phyloP scores from a whole-genome alignment of 2,888 invertebrate genomes.

The Malachius bipustulatus region DNA sequence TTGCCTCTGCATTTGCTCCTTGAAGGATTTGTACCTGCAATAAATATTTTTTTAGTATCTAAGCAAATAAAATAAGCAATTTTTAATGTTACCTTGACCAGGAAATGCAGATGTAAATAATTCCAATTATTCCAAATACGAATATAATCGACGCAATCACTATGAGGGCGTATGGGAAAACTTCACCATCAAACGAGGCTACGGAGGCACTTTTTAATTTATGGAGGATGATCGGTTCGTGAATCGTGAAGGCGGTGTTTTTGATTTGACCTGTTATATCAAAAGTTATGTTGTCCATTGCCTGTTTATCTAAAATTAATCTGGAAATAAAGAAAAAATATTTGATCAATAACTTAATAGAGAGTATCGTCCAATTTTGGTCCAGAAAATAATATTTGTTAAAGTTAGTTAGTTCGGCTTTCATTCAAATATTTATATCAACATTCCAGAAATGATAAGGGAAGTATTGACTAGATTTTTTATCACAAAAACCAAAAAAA shows the following conservation, averaged over 20 bases:
- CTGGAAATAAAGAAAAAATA: slow-evolving; percentile 30
- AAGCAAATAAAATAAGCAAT: slow-evolving; percentile 6
- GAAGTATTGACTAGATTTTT: no score
- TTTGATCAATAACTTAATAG: slow-evolving; percentile 4
- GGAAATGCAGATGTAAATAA: slow-evolving; percentile 85
- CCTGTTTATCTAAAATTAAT: slow-evolving; percentile 47
- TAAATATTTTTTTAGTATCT: slow-evolving; percentile 6
- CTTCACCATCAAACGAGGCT: slow-evolving; percentile 41
- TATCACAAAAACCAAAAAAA: no score
- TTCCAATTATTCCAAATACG: slow-evolving; percentile 75
- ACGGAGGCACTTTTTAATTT: slow-evolving; percentile 36
- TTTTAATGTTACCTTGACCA: slow-evolving; percentile 67
- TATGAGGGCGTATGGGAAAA: slow-evolving; percentile 81
- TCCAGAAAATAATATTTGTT: no score
- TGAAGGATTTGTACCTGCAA: slow-evolving; percentile 73
- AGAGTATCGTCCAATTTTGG: no score
- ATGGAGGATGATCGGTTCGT: slow-evolving; percentile 42
- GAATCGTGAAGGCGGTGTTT: slow-evolving; percentile 56
- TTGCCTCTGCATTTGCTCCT: slow-evolving; percentile 47
- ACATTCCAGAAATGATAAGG: no score
- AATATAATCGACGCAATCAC: slow-evolving; percentile 83
- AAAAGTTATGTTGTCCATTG: slow-evolving; percentile 54
- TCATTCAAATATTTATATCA: no score
- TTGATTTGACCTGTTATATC: slow-evolving; percentile 56
- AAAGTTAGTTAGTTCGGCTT: no score